Conservation (phyloP, 2,113 vertebrate species). For the Pristiophorus japonicus region DNA sequence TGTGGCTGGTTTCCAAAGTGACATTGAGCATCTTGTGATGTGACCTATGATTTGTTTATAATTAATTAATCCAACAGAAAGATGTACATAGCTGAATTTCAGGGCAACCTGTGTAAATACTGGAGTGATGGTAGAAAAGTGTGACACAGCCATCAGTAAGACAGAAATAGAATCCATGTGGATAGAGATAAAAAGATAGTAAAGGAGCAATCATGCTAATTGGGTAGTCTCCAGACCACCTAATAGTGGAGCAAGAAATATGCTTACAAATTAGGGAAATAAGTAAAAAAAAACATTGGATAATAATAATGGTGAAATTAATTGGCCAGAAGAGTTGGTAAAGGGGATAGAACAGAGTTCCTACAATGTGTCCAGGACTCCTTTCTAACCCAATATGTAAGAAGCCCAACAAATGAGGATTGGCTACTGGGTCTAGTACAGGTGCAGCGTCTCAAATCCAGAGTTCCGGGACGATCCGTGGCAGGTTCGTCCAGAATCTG, state of each 20-base stretch:
- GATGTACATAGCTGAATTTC: not conserved
- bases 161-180: not conserved
- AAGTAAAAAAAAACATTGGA: not conserved
- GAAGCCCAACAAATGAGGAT: not conserved
- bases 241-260: not conserved
- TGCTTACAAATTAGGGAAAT: not conserved
- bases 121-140: not conserved
- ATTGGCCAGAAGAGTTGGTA: not conserved
- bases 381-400: not conserved
- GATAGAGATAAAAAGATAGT: not conserved
- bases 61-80: not conserved
- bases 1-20: not conserved
- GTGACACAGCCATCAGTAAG: no score
- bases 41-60: not conserved
- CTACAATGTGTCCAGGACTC: not conserved
- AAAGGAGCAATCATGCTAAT: not conserved
- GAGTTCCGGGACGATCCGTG: no score
- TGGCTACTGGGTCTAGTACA: not conserved
- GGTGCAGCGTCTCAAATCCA: no score
- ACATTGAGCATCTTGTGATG: constrained; percentile 1
- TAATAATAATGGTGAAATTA: not conserved
- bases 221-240: not conserved
- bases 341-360: not conserved
- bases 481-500: no score
- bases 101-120: not conserved